Evolutionary conservation across 2,797 vertebrate genomes (phyloP), one percentile per base, ranked within the genome.

Genomic region (Linurgus olivaceus): DNA sequence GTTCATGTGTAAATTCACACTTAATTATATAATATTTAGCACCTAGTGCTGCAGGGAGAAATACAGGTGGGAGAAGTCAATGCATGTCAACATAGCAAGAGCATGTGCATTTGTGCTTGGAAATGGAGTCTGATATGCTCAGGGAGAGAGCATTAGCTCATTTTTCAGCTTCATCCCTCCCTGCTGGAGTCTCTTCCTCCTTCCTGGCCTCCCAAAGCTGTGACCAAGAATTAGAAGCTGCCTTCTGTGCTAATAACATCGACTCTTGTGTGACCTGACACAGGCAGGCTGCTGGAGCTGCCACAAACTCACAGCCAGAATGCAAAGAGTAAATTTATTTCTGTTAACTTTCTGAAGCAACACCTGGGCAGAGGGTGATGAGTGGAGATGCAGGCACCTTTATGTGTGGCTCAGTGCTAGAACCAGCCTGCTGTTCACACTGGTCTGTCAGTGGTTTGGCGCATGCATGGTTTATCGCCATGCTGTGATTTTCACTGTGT

Each of bases 151-250:
- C 11, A 16, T 59, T 11, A 55, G 31, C 29, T 82, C 12, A 10
- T 82, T 80, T 94, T 77, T 85, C 51, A 86, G 24, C 33, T 19
- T 88, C 6, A 44, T 75, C 19, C 31, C 19, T 86, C 38, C 40
- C 40, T 75, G 20, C 47, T 66, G 33, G 54, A 40, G 35, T 24
- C 29, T 55, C 13, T 40, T 55, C 29, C 19, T 63, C 16, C 35
- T 77, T 55, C 42, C 48, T 68, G 44, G 25, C 48, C 17, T 84
- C 45, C 29, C n/a, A 92, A 51, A 78, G 14, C 62, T 48, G 23
- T 51, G 44, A 35, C 21, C n/a, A 55, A n/a, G 55, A 90, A 81
- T 62, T 65, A 73, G 84, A 89, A 86, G 9, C 37, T 90, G 21
- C 19, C 7, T 86, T 88, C 55, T 88, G 8, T 62, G 31, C 17